Conservation (phyloP, 2,888 invertebrate species). For the Ichneumoninae sp. region DNA sequence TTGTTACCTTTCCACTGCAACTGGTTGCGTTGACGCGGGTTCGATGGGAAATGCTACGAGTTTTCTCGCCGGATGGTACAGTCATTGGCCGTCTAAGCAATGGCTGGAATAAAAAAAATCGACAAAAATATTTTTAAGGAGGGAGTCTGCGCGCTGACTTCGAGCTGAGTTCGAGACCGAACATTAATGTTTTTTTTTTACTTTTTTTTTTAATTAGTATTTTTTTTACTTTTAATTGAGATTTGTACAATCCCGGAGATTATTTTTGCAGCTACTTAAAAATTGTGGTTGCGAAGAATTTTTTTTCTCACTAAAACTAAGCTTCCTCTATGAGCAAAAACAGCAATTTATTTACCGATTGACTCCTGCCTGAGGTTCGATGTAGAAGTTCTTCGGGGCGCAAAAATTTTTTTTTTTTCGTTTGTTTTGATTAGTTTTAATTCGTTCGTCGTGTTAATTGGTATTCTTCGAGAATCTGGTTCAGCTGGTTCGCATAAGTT, state of each 20-base stretch:
- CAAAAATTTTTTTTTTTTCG: too few relatives aligned
- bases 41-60: background rate
- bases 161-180: background rate
- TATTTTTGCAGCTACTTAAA: background rate
- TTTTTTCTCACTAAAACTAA: too few relatives aligned
- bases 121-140: too few relatives aligned
- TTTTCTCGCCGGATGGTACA: background rate
- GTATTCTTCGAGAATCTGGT: too few relatives aligned
- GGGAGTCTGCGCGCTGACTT: too few relatives aligned
- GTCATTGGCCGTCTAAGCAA: background rate
- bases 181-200: background rate
- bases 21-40: background rate
- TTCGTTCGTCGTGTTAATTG: too few relatives aligned
- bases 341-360: too few relatives aligned
- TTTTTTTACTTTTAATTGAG: background rate
- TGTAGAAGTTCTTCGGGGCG: too few relatives aligned
- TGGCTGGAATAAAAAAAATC: background rate
- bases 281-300: background rate
- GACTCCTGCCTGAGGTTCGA: too few relatives aligned
- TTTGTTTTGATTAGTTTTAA: too few relatives aligned
- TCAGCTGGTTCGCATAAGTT: too few relatives aligned
- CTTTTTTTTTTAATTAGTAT: background rate
- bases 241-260: background rate
- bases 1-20: conserved; percentile 4
- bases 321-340: background rate